A percentile compares a stretch with the other conserved stretches of the same genome.
Conservation (phyloP, 2,888 invertebrate genomes). For the Dicranocentrus wangi region DNA sequence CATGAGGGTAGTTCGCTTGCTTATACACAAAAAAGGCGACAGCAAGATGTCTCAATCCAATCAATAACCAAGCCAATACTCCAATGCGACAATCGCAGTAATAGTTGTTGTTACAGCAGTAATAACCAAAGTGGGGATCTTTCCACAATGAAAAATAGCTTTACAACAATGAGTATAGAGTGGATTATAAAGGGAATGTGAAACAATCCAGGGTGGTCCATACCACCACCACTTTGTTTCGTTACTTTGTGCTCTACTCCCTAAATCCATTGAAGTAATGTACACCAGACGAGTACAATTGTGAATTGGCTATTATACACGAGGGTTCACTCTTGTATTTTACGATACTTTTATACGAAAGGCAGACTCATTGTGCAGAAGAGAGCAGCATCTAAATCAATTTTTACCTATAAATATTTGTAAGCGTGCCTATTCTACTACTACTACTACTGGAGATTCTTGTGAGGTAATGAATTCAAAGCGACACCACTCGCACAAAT, state of each 20-base stretch:
- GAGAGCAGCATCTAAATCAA: slow-evolving; percentile 20
- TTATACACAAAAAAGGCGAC: not conserved
- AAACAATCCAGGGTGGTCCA: slow-evolving; percentile 68
- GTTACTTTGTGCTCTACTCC: slow-evolving; percentile 21
- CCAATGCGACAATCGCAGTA: slow-evolving; percentile 23
- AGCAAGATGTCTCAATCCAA: slow-evolving; percentile 53
- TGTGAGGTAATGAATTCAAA: not conserved
- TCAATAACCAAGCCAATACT: slow-evolving; percentile 32
- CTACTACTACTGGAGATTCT: not conserved
- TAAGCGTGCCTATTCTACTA: slow-evolving; percentile 22
- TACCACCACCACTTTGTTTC: slow-evolving; percentile 43
- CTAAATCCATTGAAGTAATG: slow-evolving; percentile 31
- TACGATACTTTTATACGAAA: slow-evolving; percentile 22
- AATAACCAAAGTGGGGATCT: slow-evolving; percentile 13
- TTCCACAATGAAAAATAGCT: slow-evolving; percentile 51
- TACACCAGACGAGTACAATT: slow-evolving; percentile 39
- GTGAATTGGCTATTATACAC: slow-evolving; percentile 52
- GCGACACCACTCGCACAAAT: not conserved
- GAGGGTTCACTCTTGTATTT: slow-evolving; percentile 18
- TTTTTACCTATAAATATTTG: slow-evolving; percentile 10
- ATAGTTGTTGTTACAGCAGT: slow-evolving; percentile 15
- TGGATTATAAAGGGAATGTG: slow-evolving; percentile 29
- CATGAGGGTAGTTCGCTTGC: too few relatives aligned
- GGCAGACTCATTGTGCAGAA: slow-evolving; percentile 16
- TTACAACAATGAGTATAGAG: slow-evolving; percentile 29